Conservation (phyloP, 2,797 vertebrate genomes). For the Artibeus jamaicensis region DNA sequence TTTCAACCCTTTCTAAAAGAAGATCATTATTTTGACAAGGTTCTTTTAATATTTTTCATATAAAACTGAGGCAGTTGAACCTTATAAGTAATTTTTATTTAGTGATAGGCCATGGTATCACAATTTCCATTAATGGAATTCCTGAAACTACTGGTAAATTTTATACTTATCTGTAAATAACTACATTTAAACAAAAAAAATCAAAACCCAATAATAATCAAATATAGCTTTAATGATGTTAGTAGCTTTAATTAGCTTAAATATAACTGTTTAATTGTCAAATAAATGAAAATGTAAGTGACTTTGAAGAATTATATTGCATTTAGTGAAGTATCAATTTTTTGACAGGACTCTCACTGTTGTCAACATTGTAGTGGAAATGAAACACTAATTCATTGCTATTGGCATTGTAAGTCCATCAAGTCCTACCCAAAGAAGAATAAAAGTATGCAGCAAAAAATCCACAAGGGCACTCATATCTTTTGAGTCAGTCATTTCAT, state of each 20-base stretch:
- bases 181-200: slow-evolving; percentile 21
- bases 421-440: background rate
- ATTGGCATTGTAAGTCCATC: background rate
- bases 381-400: background rate
- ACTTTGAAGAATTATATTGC: slow-evolving; percentile 37
- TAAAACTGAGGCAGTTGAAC: slow-evolving; percentile 13
- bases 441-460: background rate
- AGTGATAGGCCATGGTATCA: slow-evolving; percentile 30
- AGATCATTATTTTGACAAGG: slow-evolving; percentile 50
- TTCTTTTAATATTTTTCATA: slow-evolving; percentile 41
- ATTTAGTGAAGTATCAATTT: slow-evolving; percentile 3
- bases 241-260: slow-evolving; percentile 53
- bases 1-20: slow-evolving; percentile 51
- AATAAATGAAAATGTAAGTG: slow-evolving; percentile 59
- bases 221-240: slow-evolving; percentile 15
- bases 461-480: background rate
- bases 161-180: slow-evolving; percentile 19
- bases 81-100: slow-evolving; percentile 67
- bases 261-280: slow-evolving; percentile 43
- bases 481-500: background rate
- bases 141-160: slow-evolving; percentile 4
- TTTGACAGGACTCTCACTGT: background rate
- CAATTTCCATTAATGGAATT: slow-evolving; percentile 33
- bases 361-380: background rate
- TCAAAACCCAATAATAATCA: background rate